Evolutionary conservation across 2,888 invertebrate genomes (phyloP), one percentile per base, ranked within the genome.

Genomic region (Cylindroiulus punctatus): DNA sequence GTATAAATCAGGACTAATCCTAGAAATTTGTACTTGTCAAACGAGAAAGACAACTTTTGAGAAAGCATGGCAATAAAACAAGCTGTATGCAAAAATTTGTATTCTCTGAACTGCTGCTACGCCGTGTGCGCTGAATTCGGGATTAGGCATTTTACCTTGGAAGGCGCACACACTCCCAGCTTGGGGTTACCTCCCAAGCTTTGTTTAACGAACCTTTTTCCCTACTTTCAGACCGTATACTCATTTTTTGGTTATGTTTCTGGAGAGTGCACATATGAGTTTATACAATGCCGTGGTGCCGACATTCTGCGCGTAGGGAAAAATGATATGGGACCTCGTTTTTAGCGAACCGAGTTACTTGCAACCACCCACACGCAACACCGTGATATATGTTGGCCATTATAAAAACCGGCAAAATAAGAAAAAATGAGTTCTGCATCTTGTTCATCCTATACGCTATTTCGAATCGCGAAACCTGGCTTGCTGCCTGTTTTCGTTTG

Each of bases 1-100:
- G 82, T 86, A 86, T 86, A 86, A 86, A 86, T 86, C 86, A 86
- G 86, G 36, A 40, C 81, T 86, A 86, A 86, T 86, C 86, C 86
- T 42, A 36, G 81, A 86, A 86, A 86, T 86, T 86, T 86, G 86
- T 86, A 65, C 81, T 47, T 82, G 86, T 86, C 86, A 86, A 86
- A 86, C 86, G 81, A 82, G 86, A 86, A 86, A 82, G 86, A 86
- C 86, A 86, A 86, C 81, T 86, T 86, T 86, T 86, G 42, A 86
- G 84, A 84, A 84, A 84, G 47, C 47, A 84, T 14, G 84, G 84
- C 52, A 84, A 84, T 84, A 84, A 84, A 84, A 84, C 84, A 84
- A 84, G 84, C 84, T 30, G 84, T 84, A 84, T 84, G 84, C 84
- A 84, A 84, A 84, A 84, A 84, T 84, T 84, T 84, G 84, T 84